Evolutionary conservation across 2,888 invertebrate genomes (phyloP), one percentile per base, ranked within the genome.

Genomic region (Sturmia bella): DNA sequence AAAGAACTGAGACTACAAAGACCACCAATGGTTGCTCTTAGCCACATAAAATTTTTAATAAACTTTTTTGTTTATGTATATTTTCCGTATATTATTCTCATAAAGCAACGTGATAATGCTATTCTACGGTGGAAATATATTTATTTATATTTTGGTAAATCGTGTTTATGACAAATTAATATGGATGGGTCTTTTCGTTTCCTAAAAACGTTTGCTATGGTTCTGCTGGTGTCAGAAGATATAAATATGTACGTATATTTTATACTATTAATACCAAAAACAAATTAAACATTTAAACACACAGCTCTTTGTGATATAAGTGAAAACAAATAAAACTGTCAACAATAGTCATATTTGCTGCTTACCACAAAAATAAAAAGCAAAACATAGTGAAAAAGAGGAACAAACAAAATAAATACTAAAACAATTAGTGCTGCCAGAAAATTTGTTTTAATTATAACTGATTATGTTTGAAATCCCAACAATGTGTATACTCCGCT

Each of bases 1-100:
- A 89, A 85, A 85, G 87, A 87, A 89, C 90, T 90, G 85, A 84
- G 64, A 66, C 80, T 81, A 63, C 89, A 86, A 83, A 86, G 86
- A 82, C 88, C 88, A 86, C 90, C 90, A 80, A 84, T 83, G 59
- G 76, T 72, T 78, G 9, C 57, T 56, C 82, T 83, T 73, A 27
- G 57, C 82, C 75, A 72, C 72, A 81, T 68, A 69, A 19, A 78
- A 59, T 77, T 68, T 61, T 54, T 19, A 52, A 27, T 32, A 54
- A 56, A 72, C 73, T 32, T 76, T 54, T 68, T 63, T 68, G 61
- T 63, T 59, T 59, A 11, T 68, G 52, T 50, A 13, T 32, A 54
- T 37, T 21, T n/a, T n/a, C n/a, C n/a, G 24, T 41, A 13, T 43
- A 27, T 73, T 57, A 50, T 57, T 66, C 27, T 17, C 52, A 76